phyloP scores from a whole-genome alignment of 2,113 vertebrate species.

The Triplophysa siluroides region DNA sequence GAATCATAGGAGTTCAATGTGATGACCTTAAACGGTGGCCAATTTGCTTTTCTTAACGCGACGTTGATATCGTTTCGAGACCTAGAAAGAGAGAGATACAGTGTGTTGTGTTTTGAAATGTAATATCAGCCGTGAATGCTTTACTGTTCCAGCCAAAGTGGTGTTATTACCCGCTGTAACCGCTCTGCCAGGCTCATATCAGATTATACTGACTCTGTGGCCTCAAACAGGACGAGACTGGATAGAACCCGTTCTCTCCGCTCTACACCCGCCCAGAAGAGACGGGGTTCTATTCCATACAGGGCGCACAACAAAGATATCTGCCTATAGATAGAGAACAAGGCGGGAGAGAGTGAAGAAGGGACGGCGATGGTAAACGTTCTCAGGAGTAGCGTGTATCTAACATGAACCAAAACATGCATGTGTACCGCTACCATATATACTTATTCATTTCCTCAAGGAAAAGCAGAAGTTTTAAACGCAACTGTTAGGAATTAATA shows the following conservation, averaged over 20 bases:
- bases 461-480: not conserved
- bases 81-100: not conserved
- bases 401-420: conserved; percentile 18
- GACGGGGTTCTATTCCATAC: not conserved
- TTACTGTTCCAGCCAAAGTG: conserved; percentile 6
- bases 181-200: conserved; percentile 32
- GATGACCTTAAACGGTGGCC: not conserved
- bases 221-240: conserved; percentile 42
- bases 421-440: not conserved
- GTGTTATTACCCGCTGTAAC: conserved; percentile 21
- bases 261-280: not conserved
- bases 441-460: not conserved
- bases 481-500: not conserved
- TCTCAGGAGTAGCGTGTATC: not conserved
- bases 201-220: conserved; percentile 37
- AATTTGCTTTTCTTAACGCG: not conserved
- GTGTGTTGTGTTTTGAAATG: conserved; percentile 51
- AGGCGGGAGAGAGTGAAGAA: not conserved
- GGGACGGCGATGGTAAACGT: conserved; percentile 5
- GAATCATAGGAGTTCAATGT: not conserved
- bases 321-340: not conserved
- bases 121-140: conserved; percentile 29
- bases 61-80: conserved; percentile 7
- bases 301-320: not conserved
- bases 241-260: conserved; percentile 23